phyloP scores from a whole-genome alignment of 2,888 invertebrate species.

The Trisateles emortualis region DNA sequence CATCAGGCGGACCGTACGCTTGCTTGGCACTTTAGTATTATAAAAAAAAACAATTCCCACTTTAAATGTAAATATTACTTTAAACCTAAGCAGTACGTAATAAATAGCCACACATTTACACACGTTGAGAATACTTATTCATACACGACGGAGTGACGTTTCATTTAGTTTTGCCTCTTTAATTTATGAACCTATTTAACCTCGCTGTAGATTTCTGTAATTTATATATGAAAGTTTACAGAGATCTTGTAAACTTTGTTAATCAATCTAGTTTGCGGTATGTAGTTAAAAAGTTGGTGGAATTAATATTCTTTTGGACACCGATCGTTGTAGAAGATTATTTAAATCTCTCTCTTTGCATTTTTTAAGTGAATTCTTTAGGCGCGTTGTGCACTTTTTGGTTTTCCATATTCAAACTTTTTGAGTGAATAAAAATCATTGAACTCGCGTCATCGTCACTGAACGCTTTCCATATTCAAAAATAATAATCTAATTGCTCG shows the following conservation, averaged over 20 bases:
- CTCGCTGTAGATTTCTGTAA: neutral
- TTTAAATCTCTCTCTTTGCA: too few species aligned
- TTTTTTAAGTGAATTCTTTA: too few species aligned
- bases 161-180: constrained; percentile 1
- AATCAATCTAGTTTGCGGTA: neutral
- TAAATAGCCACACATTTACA: neutral
- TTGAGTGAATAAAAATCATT: too few species aligned
- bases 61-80: neutral
- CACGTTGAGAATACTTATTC: neutral
- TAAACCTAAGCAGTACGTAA: neutral
- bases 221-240: constrained; percentile 1
- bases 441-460: too few species aligned
- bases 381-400: too few species aligned
- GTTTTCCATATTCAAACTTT: too few species aligned
- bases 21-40: neutral
- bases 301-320: too few species aligned
- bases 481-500: too few species aligned
- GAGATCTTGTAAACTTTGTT: too few species aligned
- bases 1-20: too few species aligned
- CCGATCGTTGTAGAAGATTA: too few species aligned
- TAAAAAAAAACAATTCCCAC: neutral
- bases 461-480: too few species aligned
- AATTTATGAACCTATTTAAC: neutral
- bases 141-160: neutral
- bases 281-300: neutral